Conservation (phyloP, 2,113 vertebrate genomes). For the Tangachromis dhanisi region DNA sequence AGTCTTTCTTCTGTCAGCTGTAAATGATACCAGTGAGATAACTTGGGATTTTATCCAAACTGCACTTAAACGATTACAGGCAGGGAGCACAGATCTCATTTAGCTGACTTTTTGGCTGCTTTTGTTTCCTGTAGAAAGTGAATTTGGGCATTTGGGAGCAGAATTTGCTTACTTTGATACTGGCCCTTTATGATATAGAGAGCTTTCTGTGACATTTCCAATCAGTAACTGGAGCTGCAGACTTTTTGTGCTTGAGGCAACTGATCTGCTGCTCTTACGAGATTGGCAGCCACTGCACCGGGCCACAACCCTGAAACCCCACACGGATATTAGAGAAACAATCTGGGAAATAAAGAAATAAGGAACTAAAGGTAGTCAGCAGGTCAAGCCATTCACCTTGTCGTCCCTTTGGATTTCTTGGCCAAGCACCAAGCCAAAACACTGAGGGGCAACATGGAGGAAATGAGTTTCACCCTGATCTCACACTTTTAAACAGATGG, state of each 20-base stretch:
- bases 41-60: neutral
- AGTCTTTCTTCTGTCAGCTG: neutral
- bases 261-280: neutral
- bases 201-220: conserved; percentile 13
- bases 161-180: neutral
- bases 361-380: conserved; percentile 7
- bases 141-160: neutral
- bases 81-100: neutral
- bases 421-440: neutral
- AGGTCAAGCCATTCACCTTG: conserved; percentile 26
- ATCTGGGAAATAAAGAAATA: conserved; percentile 35
- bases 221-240: conserved; percentile 19
- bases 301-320: neutral
- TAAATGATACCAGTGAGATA: neutral
- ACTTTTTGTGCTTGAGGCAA: neutral
- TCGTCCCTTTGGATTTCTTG: conserved; percentile 23
- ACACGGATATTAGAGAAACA: conserved; percentile 22
- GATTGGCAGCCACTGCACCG: conserved; percentile 22
- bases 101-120: neutral
- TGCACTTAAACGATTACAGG: neutral
- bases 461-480: conserved; percentile 44
- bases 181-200: neutral
- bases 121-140: neutral
- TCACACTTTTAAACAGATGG: neutral
- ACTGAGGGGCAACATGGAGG: neutral